Conservation (phyloP, 2,888 invertebrate genomes). For the Pristionchus fissidentatus region DNA sequence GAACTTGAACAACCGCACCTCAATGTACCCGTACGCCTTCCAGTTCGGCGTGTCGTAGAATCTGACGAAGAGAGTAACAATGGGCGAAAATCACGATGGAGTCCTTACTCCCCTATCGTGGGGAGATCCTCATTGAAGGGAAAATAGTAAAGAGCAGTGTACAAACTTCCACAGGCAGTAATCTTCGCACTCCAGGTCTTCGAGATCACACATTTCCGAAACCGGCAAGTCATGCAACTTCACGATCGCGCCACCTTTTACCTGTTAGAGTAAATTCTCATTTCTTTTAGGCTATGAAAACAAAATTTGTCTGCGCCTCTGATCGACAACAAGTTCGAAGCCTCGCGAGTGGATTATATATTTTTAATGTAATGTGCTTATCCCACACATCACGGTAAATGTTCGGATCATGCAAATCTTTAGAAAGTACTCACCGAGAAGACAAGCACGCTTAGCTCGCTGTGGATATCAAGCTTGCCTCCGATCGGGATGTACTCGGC, state of each 20-base stretch:
- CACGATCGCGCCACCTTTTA: constrained; percentile 50
- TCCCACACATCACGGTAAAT: too few relatives aligned
- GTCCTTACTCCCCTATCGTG: too few relatives aligned
- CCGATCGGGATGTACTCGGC: constrained; percentile 51
- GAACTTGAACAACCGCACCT: constrained; percentile 16
- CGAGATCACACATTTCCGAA: constrained; percentile 49
- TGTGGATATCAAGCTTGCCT: constrained; percentile 37
- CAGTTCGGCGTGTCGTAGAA: constrained; percentile 44
- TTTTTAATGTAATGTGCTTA: too few relatives aligned
- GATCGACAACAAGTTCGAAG: too few relatives aligned
- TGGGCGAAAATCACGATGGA: too few relatives aligned
- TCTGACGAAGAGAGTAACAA: neutral
- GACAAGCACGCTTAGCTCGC: neutral
- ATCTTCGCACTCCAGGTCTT: constrained; percentile 53
- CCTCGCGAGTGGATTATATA: too few relatives aligned
- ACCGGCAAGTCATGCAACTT: constrained; percentile 49
- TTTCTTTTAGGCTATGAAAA: neutral
- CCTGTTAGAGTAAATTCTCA: constrained; percentile 5
- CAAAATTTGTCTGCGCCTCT: neutral
- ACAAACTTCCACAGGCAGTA: constrained; percentile 52
- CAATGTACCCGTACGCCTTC: constrained; percentile 50
- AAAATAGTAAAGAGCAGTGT: too few relatives aligned
- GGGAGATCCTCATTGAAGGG: neutral
- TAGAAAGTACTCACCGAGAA: neutral
- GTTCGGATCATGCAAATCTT: too few relatives aligned